phyloP scores from a whole-genome alignment of 2,797 vertebrate genomes.

The Argyrosomus regius region DNA sequence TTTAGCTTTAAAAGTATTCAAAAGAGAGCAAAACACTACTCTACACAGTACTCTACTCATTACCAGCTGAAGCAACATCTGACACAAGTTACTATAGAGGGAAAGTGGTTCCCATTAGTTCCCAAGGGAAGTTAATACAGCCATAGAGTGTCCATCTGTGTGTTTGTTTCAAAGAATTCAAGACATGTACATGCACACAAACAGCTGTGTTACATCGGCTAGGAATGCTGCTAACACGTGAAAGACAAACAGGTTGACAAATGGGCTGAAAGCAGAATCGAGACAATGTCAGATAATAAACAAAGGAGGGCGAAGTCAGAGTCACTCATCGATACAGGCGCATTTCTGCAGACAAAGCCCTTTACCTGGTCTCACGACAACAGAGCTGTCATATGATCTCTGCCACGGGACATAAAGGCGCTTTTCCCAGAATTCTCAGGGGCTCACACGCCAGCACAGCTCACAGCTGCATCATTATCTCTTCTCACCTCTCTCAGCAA shows the following conservation, averaged over 20 bases:
- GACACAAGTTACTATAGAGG: constrained; percentile 24
- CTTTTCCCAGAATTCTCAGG: constrained; percentile 70
- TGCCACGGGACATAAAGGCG: constrained; percentile 46
- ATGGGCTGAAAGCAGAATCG: constrained; percentile 8
- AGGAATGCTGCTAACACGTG: constrained; percentile 13
- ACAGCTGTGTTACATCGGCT: constrained; percentile 34
- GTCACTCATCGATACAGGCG: constrained; percentile 40
- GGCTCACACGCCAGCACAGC: constrained; percentile 50
- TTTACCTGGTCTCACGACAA: constrained; percentile 52
- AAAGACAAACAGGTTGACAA: constrained; percentile 34
- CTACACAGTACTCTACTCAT: constrained; percentile 17
- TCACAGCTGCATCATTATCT: constrained; percentile 69
- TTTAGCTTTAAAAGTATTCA: constrained; percentile 33
- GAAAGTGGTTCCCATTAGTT: constrained; percentile 41
- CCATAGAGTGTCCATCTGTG: constrained; percentile 63
- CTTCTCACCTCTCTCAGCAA: constrained; percentile 59
- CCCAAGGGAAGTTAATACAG: constrained; percentile 39
- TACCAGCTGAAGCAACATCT: constrained; percentile 46
- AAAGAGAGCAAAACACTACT: constrained; percentile 29
- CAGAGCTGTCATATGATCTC: constrained; percentile 47
- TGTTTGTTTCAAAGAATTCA: constrained; percentile 58
- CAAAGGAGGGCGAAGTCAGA: constrained; percentile 28
- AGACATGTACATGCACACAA: constrained; percentile 22
- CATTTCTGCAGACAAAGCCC: constrained; percentile 30
- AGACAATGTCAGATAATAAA: constrained; percentile 14